A percentile compares a stretch with the other conserved stretches of the same genome.
Evolutionary conservation across 2,888 invertebrate genomes (phyloP).

Genomic region (Heliconius erato): DNA sequence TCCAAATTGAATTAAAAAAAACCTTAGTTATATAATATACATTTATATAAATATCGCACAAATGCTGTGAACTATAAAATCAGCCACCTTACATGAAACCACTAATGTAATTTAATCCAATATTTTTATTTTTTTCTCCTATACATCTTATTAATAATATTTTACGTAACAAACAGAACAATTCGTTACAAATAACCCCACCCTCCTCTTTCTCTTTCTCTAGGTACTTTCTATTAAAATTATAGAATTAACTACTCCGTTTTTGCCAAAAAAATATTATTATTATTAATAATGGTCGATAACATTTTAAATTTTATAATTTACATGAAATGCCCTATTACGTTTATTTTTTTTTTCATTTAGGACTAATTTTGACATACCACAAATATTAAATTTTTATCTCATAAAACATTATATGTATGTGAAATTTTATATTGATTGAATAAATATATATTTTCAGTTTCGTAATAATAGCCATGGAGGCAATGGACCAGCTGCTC

Average conservation of each 20-base stretch:
- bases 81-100: not conserved
- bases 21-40: not conserved
- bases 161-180: not conserved
- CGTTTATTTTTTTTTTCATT: too few relatives aligned
- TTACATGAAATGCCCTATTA: too few relatives aligned
- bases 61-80: too few relatives aligned
- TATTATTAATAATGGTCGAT: too few relatives aligned
- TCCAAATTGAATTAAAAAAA: not conserved
- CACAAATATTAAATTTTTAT: too few relatives aligned
- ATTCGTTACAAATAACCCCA: not conserved
- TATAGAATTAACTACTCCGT: too few relatives aligned
- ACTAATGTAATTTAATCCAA: not conserved
- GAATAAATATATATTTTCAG: constrained; percentile 79
- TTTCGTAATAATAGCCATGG: constrained; percentile 98
- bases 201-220: not conserved
- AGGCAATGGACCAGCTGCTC: constrained; percentile 98
- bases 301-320: too few relatives aligned
- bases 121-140: not conserved
- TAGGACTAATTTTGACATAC: too few relatives aligned
- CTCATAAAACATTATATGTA: too few relatives aligned
- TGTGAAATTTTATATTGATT: too few relatives aligned
- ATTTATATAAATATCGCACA: not conserved
- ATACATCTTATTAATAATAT: not conserved
- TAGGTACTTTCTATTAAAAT: not conserved
- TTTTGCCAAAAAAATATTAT: too few relatives aligned